Conservation (phyloP, 2,113 vertebrate species). For the Corythornis madagascariensis region DNA sequence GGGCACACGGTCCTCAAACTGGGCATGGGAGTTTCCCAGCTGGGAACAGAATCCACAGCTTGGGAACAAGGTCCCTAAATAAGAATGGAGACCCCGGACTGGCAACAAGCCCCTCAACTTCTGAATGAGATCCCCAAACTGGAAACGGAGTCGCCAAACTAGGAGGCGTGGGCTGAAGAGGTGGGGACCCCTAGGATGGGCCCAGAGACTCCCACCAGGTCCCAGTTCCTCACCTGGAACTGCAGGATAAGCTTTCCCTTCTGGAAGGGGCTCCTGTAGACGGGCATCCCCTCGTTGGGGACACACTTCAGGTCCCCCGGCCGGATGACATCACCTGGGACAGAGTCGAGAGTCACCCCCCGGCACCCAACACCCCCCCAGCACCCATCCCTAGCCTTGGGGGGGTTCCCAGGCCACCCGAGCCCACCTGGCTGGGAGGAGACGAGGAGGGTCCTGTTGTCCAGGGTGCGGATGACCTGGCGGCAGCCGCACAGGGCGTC, state of each 20-base stretch:
- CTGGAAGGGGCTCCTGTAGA: slow-evolving; percentile 63
- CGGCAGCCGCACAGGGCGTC: slow-evolving; percentile 69
- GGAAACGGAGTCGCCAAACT: not conserved
- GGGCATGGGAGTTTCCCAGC: not conserved
- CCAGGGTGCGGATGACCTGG: slow-evolving; percentile 67
- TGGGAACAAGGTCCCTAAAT: not conserved
- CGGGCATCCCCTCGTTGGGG: slow-evolving; percentile 71
- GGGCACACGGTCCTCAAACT: not conserved
- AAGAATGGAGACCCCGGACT: not conserved
- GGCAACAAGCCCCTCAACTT: not conserved
- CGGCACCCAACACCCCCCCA: not conserved
- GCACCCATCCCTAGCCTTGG: not conserved
- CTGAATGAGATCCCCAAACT: not conserved
- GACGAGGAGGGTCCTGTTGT: slow-evolving; percentile 65
- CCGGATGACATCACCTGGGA: slow-evolving; percentile 65
- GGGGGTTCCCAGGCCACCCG: fast-evolving
- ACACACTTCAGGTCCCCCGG: slow-evolving; percentile 63
- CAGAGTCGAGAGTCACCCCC: fast-evolving
- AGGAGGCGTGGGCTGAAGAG: not conserved
- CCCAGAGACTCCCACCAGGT: not conserved
- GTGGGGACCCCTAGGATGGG: too few relatives aligned
- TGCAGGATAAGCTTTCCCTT: slow-evolving; percentile 71
- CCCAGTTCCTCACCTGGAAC: slow-evolving; percentile 54
- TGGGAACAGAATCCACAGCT: not conserved
- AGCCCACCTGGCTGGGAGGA: slow-evolving; percentile 56